Evolutionary conservation across 2,888 invertebrate species (phyloP), one percentile per base, ranked within the genome.

Genomic region (Notodromas monacha): DNA sequence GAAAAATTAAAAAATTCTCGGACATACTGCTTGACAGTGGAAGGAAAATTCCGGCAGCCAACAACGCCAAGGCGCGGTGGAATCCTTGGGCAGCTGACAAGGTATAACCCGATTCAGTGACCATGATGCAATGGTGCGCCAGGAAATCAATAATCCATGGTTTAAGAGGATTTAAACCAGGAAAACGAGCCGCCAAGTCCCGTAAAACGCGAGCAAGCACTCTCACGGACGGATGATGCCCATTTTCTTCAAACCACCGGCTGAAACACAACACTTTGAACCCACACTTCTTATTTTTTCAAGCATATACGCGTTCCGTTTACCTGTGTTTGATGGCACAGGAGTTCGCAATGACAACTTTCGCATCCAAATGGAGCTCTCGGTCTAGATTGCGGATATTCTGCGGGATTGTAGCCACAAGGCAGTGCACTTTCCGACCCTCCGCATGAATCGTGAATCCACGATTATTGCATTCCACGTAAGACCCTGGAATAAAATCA

Each of bases 181-280:
- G 63, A 53, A 81, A 89, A 11, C 92, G 62, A 31, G 63, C 63
- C 40, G 74, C 65, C 42, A 92, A 60, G 54, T 92, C 92, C 36
- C 84, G 63, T n/a, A 96, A 55, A 14, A 96, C 58, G 2, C 92
- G 64, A 39, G 92, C 84, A 10, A 96, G 52, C 4, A 77, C 76
- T 58, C 86, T 86, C 35, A 89, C 79, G 13, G 79, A 79, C 4
- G 86, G 84, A 49, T 89, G 86, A 46, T 77, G 81, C 0, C 81
- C 84, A 44, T 86, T 84, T 48, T 89, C 89, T 45, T 89, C 89
- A 48, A 89, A 89, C 92, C 92, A 96, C 15, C 84, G 64, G 34
- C 79, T 50, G 36, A 11, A 40, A 39, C 30, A 34, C 28, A 26
- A n/a, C n/a, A n/a, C 14, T 12, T 15, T 14, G 4, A 21, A 8